These are phyloP conservation scores for Molorchus minor DNA, from an alignment of 2,888 invertebrate genomes.

Conservation along the genomic window DNA sequence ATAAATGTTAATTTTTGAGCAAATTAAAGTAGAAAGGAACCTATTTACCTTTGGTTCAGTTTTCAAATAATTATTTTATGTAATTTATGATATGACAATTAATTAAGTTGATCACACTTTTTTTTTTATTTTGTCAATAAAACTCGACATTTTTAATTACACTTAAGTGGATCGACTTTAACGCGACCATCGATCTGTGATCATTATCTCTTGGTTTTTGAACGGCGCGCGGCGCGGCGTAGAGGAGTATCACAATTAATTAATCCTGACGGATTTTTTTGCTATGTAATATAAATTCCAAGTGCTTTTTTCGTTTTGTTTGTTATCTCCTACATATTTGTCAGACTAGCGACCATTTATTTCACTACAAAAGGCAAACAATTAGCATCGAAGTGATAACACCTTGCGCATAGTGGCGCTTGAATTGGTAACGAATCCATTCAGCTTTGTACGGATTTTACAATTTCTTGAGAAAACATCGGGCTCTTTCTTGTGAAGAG, in stretches of 20 bases:
- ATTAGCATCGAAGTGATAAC: conserved; percentile 12
- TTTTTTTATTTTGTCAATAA: too few species aligned
- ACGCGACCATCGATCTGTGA: neutral
- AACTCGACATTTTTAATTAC: neutral
- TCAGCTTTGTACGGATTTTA: neutral
- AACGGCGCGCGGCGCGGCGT: neutral
- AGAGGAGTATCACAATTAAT: neutral
- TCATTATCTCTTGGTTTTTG: neutral
- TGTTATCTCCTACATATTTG: neutral
- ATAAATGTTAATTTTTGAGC: too few species aligned
- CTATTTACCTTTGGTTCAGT: too few species aligned
- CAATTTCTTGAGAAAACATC: neutral
- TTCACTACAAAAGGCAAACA: conserved; percentile 1
- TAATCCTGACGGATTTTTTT: neutral
- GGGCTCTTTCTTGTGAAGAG: neutral
- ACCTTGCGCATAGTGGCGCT: neutral
- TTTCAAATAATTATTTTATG: too few species aligned
- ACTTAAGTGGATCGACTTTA: neutral
- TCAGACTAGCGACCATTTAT: neutral
- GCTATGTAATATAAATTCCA: neutral
- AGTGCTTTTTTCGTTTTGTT: neutral
- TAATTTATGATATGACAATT: too few species aligned
- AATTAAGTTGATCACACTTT: too few species aligned
- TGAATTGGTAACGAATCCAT: conserved; percentile 3
- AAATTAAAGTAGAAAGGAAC: too few species aligned